Conservation (phyloP, 2,113 vertebrate species). For the Dromiciops gliroides region DNA sequence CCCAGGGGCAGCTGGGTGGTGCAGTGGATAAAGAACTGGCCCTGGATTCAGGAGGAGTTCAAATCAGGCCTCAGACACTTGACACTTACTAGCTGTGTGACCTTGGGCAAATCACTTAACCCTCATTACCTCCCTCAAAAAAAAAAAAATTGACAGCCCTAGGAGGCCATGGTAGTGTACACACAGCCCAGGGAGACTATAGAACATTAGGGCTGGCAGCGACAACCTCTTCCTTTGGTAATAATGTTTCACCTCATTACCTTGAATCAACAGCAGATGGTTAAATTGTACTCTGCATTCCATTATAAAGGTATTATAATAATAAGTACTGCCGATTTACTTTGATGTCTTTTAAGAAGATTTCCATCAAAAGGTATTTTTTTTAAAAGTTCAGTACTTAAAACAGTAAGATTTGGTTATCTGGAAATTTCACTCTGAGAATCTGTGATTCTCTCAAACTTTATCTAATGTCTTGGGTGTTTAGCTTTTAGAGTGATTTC, state of each 20-base stretch:
- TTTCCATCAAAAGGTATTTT: constrained; percentile 1
- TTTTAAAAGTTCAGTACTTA: constrained; percentile 4
- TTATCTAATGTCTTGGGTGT: constrained; percentile 28
- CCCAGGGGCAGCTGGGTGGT: no score
- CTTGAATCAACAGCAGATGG: not conserved
- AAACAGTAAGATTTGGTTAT: constrained; percentile 33
- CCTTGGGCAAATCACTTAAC: no score
- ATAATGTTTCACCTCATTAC: not conserved
- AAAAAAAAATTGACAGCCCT: not conserved
- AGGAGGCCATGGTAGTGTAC: not conserved
- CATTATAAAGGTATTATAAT: not conserved
- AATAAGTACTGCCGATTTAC: not conserved
- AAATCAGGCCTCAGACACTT: no score
- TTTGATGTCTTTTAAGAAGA: not conserved
- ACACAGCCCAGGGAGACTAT: not conserved
- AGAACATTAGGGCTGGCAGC: not conserved
- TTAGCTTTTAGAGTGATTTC: constrained; percentile 43
- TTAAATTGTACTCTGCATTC: not conserved
- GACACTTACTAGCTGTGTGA: no score
- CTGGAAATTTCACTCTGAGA: constrained; percentile 36
- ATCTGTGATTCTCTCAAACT: constrained; percentile 48
- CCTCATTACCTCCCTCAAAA: no score
- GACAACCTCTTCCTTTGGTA: not conserved
- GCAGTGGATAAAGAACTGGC: no score
- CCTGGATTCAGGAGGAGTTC: no score